Base-by-base conservation (phyloP, 2,797 vertebrate genomes). In the Pseudochromis fuscus region DNA sequence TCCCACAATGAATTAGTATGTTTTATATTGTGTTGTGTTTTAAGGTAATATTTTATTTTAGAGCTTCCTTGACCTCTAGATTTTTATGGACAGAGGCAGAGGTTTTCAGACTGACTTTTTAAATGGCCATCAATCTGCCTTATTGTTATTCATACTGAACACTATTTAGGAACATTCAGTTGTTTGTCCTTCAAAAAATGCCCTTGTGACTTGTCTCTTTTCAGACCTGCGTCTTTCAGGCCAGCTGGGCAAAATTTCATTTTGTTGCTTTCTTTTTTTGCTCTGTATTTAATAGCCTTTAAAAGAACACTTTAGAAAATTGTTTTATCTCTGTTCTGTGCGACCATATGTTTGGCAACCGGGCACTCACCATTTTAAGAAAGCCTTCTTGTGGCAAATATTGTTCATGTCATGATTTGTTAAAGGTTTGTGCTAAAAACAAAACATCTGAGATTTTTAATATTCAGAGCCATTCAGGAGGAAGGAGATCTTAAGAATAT, bases 21-120 rank as follows among this genome's bases (percentile, higher is more conserved):
- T 75, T 88, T 89, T 79, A 74, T 84, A 80, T 60, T 73, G 70
- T 72, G 67, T 78, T 87, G 76, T 52, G 44, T 82, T 86, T 88
- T 75, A 83, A 82, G 68, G 81, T 62, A 75, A 79, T 78, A 69
- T 84, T 81, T 86, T 67, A 85, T 81, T 80, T 66, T 46, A 69
- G 38, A 70, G 48, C 60, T 78, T 64, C 38, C 2, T 64, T 86
- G 77, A 82, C 81, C 81, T 82, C 83, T 49, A 69, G n/a, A 57
- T 59, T 67, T 69, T 72, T 38, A 44, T 33, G 37, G 67, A 83
- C 48, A 72, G 60, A 75, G 13, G 12, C 27, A 16, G 18, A 69
- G 35, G 38, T 79, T 81, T 67, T 70, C 38, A 31, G 56, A 63
- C 53, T 59, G 63, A 73, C 57, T 80, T 77, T 76, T 85, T 46